Evolutionary conservation across 1,140 invertebrate genomes (phyloP).

Genomic region (Samia ricini): DNA sequence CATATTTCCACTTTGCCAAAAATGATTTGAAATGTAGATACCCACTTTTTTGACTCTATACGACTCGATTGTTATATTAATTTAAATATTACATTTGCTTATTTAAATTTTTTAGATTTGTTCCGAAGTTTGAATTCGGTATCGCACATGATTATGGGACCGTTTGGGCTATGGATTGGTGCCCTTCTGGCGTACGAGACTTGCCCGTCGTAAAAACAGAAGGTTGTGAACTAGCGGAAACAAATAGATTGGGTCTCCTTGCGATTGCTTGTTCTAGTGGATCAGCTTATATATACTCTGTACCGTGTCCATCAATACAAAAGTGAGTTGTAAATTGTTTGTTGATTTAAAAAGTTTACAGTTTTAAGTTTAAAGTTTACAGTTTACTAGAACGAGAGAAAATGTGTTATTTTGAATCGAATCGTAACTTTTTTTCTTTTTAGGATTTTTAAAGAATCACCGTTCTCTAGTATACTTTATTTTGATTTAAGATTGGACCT

Average conservation of each 20-base stretch:
- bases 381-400: too few species aligned
- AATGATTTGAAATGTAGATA: too few species aligned
- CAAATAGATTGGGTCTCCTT: constrained; percentile 81
- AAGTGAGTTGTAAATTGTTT: constrained; percentile 31
- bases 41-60: too few species aligned
- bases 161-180: constrained; percentile 86
- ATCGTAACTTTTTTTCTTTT: too few species aligned
- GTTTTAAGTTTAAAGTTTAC: too few species aligned
- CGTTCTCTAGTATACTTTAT: too few species aligned
- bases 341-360: background rate
- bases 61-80: too few species aligned
- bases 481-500: too few species aligned
- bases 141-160: constrained; percentile 82
- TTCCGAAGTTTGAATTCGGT: constrained; percentile 62
- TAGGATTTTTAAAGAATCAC: too few species aligned
- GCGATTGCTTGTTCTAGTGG: constrained; percentile 84
- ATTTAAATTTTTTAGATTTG: constrained; percentile 25
- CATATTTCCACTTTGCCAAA: too few species aligned
- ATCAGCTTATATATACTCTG: constrained; percentile 79
- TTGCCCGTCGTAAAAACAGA: background rate
- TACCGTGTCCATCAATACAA: constrained; percentile 76
- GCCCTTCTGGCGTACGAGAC: constrained; percentile 84
- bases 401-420: too few species aligned
- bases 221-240: constrained; percentile 9
- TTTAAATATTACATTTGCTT: too few species aligned